These are phyloP conservation scores for Diaprepes abbreviatus DNA, from an alignment of 2,888 invertebrate genomes.

Conservation along the genomic window DNA sequence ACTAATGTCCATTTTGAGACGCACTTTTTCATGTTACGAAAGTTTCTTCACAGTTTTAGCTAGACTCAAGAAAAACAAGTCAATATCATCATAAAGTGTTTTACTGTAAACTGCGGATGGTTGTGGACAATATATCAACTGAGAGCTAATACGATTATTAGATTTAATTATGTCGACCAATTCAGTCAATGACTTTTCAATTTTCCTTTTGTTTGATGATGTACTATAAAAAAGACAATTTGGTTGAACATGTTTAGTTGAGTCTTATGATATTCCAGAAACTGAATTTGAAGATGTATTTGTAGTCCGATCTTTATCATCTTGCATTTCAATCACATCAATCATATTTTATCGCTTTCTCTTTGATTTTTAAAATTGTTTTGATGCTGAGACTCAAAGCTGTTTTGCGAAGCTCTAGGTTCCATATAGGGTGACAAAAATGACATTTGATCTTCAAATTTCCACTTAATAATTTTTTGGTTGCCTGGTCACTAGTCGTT, in stretches of 20 bases:
- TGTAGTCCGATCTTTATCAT: not conserved
- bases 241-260: too few relatives aligned
- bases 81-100: not conserved
- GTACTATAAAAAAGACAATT: too few relatives aligned
- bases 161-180: too few relatives aligned
- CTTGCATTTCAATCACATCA: not conserved
- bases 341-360: not conserved
- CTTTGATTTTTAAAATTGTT: not conserved
- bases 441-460: constrained; percentile 24
- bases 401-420: constrained; percentile 28
- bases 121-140: too few relatives aligned
- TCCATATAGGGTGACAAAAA: constrained; percentile 26
- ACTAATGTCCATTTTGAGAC: constrained; percentile 1
- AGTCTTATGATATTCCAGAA: too few relatives aligned
- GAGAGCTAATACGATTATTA: too few relatives aligned
- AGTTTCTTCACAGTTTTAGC: constrained; percentile 4
- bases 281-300: not conserved
- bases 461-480: constrained; percentile 26
- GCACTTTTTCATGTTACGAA: not conserved
- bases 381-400: constrained; percentile 17
- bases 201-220: too few relatives aligned
- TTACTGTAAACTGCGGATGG: not conserved
- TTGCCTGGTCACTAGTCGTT: constrained; percentile 25
- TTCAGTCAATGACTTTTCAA: too few relatives aligned
- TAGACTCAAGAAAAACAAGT: not conserved